phyloP scores from a whole-genome alignment of 1,140 invertebrate species.

The Macrosteles quadrilineatus region DNA sequence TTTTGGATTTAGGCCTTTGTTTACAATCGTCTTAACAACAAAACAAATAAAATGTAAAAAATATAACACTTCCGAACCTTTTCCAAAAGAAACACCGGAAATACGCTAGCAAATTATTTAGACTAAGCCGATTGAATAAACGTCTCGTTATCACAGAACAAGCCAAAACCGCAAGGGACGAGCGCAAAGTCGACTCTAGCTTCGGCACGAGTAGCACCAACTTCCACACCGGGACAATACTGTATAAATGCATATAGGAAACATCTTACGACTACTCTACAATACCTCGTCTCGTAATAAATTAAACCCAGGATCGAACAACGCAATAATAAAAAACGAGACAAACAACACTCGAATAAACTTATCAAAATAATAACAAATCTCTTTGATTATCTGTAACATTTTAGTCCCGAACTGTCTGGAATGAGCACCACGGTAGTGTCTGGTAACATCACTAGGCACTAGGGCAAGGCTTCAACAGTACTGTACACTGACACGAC shows the following conservation, averaged over 20 bases:
- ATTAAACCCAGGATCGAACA: neutral
- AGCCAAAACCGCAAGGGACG: no score
- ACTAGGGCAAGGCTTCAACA: conserved; percentile 25
- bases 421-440: conserved; percentile 24
- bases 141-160: no score
- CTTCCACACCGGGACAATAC: conserved; percentile 11
- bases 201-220: no score
- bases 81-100: no score
- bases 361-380: conserved; percentile 32
- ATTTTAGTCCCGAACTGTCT: neutral
- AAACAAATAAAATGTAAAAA: no score
- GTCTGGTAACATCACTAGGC: conserved; percentile 7
- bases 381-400: conserved; percentile 18
- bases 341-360: conserved; percentile 20
- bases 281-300: neutral
- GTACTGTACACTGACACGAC: conserved; percentile 20
- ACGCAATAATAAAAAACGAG: conserved; percentile 14
- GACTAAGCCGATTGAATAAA: no score
- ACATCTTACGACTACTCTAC: conserved; percentile 18
- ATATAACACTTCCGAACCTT: no score
- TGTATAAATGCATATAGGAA: conserved; percentile 27
- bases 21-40: no score
- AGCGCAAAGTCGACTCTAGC: neutral
- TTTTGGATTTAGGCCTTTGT: no score
- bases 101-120: no score